phyloP scores from a whole-genome alignment of 1,140 invertebrate genomes.

The Leptinotarsa lineolata region DNA sequence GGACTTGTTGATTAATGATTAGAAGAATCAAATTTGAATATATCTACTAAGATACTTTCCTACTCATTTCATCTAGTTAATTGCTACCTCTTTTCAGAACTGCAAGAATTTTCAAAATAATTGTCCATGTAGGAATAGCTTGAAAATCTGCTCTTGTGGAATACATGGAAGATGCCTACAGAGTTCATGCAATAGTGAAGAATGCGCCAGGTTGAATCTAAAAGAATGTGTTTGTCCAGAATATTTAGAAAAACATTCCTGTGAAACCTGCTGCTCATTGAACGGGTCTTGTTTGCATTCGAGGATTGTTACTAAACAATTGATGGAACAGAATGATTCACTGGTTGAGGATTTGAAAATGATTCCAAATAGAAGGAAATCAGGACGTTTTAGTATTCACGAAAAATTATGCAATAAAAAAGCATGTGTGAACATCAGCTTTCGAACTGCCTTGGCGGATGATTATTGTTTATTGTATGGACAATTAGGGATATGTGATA shows the following conservation, averaged over 20 bases:
- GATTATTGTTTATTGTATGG: conserved; percentile 36
- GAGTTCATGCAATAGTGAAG: conserved; percentile 38
- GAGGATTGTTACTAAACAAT: conserved; percentile 13
- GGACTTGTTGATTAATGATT: too few species aligned
- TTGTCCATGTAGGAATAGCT: conserved; percentile 35
- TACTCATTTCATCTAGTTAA: not conserved
- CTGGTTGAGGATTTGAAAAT: conserved; percentile 7
- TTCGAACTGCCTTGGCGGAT: conserved; percentile 26
- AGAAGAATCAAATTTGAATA: too few species aligned
- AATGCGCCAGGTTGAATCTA: conserved; percentile 39
- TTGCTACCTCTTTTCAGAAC: conserved; percentile 27
- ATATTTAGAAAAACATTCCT: not conserved
- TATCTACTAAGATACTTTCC: too few species aligned
- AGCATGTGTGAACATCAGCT: conserved; percentile 27
- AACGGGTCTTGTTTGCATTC: conserved; percentile 27
- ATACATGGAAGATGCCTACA: conserved; percentile 35
- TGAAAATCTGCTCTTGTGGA: conserved; percentile 35
- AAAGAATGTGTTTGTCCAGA: conserved; percentile 37
- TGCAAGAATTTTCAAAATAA: conserved; percentile 36
- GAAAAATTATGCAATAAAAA: conserved; percentile 28
- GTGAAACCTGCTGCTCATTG: conserved; percentile 38
- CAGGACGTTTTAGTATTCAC: conserved; percentile 9
- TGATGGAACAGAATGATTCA: conserved; percentile 13
- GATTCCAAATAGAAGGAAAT: not conserved
- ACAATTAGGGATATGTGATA: conserved; percentile 30